Percentiles rank a stretch among this genome's conserved stretches.
Conservation (phyloP, 1,140 invertebrate genomes). For the Phocides pigmalion region DNA sequence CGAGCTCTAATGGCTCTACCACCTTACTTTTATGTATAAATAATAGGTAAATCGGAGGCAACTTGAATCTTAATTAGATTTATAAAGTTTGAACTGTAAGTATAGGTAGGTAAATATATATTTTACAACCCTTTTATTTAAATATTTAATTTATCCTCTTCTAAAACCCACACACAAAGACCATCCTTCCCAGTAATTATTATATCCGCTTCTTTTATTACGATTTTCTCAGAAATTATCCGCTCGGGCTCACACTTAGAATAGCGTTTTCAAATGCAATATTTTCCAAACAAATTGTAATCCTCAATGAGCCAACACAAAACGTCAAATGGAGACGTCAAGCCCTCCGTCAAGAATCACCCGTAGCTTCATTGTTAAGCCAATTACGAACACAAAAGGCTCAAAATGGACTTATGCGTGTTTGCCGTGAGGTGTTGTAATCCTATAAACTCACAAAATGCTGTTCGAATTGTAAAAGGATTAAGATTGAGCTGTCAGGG, state of each 20-base stretch:
- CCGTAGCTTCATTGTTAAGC: slow-evolving; percentile 23
- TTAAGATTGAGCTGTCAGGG: slow-evolving; percentile 28
- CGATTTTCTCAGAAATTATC: slow-evolving; percentile 8
- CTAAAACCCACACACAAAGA: background rate
- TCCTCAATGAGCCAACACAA: slow-evolving; percentile 20
- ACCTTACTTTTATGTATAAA: too few relatives aligned
- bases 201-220: background rate
- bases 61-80: too few relatives aligned
- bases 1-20: too few relatives aligned
- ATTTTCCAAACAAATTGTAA: slow-evolving; percentile 18
- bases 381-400: slow-evolving; percentile 29
- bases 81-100: too few relatives aligned
- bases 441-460: slow-evolving; percentile 31
- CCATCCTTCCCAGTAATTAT: slow-evolving; percentile 1
- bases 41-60: too few relatives aligned
- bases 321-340: slow-evolving; percentile 18
- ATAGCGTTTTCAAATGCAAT: slow-evolving; percentile 15
- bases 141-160: too few relatives aligned
- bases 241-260: slow-evolving; percentile 21
- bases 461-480: slow-evolving; percentile 26
- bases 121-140: too few relatives aligned
- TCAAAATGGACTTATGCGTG: slow-evolving; percentile 27
- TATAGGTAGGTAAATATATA: too few relatives aligned
- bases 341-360: slow-evolving; percentile 11
- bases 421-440: slow-evolving; percentile 31